Conservation (phyloP, 2,888 invertebrate species). For the Rotaria macrura region DNA sequence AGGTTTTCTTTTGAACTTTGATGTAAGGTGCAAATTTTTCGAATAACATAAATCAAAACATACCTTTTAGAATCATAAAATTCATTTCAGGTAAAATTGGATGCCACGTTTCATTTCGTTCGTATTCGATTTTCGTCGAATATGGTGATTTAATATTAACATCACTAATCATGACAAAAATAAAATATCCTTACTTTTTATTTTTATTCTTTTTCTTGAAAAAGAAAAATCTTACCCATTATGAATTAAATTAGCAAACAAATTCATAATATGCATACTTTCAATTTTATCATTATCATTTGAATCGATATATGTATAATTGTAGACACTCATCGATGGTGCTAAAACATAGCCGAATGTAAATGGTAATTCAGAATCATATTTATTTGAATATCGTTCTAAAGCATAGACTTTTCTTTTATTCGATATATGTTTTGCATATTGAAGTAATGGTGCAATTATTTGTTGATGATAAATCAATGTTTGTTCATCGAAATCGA, state of each 20-base stretch:
- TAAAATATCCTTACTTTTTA: background rate
- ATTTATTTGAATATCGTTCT: background rate
- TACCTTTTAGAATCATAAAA: background rate
- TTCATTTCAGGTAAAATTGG: background rate
- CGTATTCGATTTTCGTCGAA: background rate
- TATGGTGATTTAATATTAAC: background rate
- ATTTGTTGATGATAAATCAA: conserved; percentile 11
- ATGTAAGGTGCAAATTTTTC: background rate
- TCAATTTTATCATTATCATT: background rate
- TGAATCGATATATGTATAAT: background rate
- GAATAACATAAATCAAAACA: background rate
- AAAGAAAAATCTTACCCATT: background rate
- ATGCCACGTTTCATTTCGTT: background rate
- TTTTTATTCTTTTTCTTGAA: too few relatives aligned
- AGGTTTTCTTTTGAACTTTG: too few relatives aligned
- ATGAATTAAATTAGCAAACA: conserved; percentile 17
- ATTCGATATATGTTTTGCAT: background rate
- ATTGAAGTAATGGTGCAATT: background rate
- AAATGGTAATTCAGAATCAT: background rate
- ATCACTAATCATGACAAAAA: background rate
- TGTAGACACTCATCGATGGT: conserved; percentile 10
- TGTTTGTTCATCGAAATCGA: background rate
- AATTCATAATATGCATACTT: conserved; percentile 7
- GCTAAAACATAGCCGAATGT: conserved; percentile 6
- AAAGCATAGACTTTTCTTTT: background rate